Evolutionary conservation across 2,113 vertebrate species (phyloP).

Genomic region (Casuarius casuarius): DNA sequence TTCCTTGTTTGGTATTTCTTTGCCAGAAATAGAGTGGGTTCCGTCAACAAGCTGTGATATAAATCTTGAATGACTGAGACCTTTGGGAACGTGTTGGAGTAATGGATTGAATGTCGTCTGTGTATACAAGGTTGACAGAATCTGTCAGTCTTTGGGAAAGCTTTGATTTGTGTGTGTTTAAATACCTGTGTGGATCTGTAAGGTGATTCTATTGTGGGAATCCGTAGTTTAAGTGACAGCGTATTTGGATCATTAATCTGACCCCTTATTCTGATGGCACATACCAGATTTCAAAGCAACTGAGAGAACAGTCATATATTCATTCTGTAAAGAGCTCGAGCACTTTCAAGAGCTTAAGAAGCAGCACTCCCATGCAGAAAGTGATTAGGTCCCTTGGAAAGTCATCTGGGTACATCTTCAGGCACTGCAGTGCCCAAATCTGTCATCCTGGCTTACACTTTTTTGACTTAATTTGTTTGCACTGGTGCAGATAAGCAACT

Average conservation of each 20-base stretch:
- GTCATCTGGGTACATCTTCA: not conserved
- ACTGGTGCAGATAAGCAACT: not conserved
- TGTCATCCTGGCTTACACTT: not conserved
- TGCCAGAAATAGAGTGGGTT: conserved; percentile 27
- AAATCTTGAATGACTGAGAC: conserved; percentile 59
- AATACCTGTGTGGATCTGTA: not conserved
- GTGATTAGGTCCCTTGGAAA: not conserved
- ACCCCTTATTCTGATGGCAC: not conserved
- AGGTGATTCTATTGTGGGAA: not conserved
- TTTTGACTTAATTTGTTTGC: not conserved
- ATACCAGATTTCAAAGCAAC: not conserved
- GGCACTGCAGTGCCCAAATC: not conserved
- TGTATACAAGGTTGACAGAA: conserved; percentile 44
- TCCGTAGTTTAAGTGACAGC: not conserved
- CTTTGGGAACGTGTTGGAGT: conserved; percentile 20
- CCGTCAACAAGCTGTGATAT: conserved; percentile 12
- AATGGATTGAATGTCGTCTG: conserved; percentile 42
- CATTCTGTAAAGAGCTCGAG: not conserved
- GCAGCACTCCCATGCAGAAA: not conserved
- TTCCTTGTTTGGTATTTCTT: conserved; percentile 27
- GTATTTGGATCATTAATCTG: not conserved
- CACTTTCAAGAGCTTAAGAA: not conserved
- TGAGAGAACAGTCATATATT: not conserved
- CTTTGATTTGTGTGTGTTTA: conserved; percentile 36
- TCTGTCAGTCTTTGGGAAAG: conserved; percentile 23